Conservation (phyloP, 2,797 vertebrate genomes). For the Alfaro cultratus region DNA sequence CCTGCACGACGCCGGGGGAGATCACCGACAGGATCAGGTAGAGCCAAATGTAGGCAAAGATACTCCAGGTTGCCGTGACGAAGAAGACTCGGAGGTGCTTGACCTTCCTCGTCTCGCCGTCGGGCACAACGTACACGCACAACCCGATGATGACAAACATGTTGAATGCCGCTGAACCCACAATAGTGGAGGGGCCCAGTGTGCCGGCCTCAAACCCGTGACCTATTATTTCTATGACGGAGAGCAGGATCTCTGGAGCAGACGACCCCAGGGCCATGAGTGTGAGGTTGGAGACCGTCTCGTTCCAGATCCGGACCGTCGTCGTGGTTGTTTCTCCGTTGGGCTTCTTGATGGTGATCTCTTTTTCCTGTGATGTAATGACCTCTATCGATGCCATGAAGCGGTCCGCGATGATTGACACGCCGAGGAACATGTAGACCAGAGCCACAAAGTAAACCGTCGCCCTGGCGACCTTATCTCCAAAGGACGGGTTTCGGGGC, state of each 20-base stretch:
- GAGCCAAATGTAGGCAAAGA: constrained; percentile 99
- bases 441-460: constrained; percentile 98
- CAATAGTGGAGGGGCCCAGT: constrained; percentile 94
- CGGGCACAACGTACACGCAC: constrained; percentile 96
- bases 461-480: constrained; percentile 96
- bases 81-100: constrained; percentile 98
- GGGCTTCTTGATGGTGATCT: constrained; percentile 98
- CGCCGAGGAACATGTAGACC: constrained; percentile 98
- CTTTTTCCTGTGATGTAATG: constrained; percentile 98
- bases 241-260: constrained; percentile 96
- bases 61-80: constrained; percentile 97
- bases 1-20: constrained; percentile 93
- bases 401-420: constrained; percentile 97
- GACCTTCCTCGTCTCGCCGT: constrained; percentile 95
- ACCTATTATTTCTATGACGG: constrained; percentile 95
- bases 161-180: constrained; percentile 97
- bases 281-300: constrained; percentile 97
- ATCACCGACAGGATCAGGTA: constrained; percentile 97
- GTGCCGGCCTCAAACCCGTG: constrained; percentile 91
- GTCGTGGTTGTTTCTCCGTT: constrained; percentile 97
- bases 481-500: constrained; percentile 93
- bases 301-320: constrained; percentile 97
- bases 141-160: constrained; percentile 99
- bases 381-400: constrained; percentile 99
- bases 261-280: constrained; percentile 98